A percentile compares a stretch with the other conserved stretches of the same genome.
These are phyloP conservation scores for Microctonus aethiopoides DNA, from an alignment of 2,888 invertebrate species.

Conservation along the genomic window DNA sequence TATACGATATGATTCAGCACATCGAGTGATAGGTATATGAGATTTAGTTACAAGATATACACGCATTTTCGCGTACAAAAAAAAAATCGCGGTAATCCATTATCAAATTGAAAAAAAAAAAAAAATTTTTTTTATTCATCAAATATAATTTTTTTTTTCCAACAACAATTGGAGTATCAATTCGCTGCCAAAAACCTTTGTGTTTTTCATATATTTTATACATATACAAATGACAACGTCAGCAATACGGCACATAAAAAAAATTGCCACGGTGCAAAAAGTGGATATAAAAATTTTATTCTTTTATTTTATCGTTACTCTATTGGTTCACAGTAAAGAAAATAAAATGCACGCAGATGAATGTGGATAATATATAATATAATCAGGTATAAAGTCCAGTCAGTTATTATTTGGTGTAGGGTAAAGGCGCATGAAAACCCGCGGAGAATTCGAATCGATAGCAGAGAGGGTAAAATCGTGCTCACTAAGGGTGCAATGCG, in stretches of 20 bases:
- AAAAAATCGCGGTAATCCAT: background rate
- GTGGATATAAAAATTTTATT: conserved; percentile 11
- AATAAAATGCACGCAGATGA: background rate
- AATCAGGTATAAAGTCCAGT: conserved; percentile 38
- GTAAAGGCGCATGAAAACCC: conserved; percentile 49
- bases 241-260: conserved; percentile 1
- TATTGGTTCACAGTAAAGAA: background rate
- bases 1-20: background rate
- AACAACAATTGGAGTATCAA: background rate
- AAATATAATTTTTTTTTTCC: background rate
- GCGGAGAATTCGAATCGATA: conserved; percentile 57
- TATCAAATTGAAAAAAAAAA: background rate
- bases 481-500: conserved; percentile 56
- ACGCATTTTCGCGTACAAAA: background rate
- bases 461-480: conserved; percentile 50
- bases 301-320: background rate
- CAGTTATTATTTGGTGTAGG: conserved; percentile 46
- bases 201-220: background rate
- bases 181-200: background rate
- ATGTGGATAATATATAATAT: conserved; percentile 16
- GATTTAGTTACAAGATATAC: background rate
- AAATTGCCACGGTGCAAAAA: conserved; percentile 1
- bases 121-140: background rate
- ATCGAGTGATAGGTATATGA: background rate
- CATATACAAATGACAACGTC: background rate